Base-by-base conservation (phyloP, 2,888 invertebrate species). In the Drosophila kambysellisi region DNA sequence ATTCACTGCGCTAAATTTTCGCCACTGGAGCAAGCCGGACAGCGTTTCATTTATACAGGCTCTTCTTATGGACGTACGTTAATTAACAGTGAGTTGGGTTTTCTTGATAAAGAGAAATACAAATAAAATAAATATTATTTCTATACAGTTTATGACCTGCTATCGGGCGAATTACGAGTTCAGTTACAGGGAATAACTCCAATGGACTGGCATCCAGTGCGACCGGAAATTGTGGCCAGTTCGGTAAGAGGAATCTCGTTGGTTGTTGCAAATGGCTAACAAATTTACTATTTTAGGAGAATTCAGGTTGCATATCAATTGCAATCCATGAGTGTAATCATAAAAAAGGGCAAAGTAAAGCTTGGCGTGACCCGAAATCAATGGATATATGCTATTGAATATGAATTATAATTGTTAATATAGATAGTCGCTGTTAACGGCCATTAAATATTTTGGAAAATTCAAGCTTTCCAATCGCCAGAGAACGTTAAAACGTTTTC, bases 101-200 rank as follows among this genome's bases (percentile, higher is more conserved):
- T 41, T 0, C 41, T n/a, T n/a, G 5, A 20, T 25, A 11, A 2
- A 11, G 11, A 5, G 11, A 41, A 20, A 20, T 43, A 43, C 5
- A 20, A 20, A 20, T 11, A 0, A 11, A 11, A 5, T 43, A 43
- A 5, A 11, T 5, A 11, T 20, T 20, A 43, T 11, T 43, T 20
- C 2, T 11, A 20, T 20, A 11, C 43, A 43, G 43, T 43, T 43
- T 0, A 11, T 20, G 43, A 43, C 2, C 0, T 20, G 5, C 20
- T 20, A 11, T 20, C 43, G 5, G 0, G 0, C 11, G 3, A 3
- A 17, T 0, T 17, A 7, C 17, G 2, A 17, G 0, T 3, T 7
- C 3, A 6, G 7, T 7, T 37, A 15, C 0, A 0, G 1, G 37
- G 15, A 15, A 6, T 2, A 7, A 3, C 6, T 7, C 37, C 11